phyloP scores from a whole-genome alignment of 2,888 invertebrate genomes.

The Monopis laevigella region DNA sequence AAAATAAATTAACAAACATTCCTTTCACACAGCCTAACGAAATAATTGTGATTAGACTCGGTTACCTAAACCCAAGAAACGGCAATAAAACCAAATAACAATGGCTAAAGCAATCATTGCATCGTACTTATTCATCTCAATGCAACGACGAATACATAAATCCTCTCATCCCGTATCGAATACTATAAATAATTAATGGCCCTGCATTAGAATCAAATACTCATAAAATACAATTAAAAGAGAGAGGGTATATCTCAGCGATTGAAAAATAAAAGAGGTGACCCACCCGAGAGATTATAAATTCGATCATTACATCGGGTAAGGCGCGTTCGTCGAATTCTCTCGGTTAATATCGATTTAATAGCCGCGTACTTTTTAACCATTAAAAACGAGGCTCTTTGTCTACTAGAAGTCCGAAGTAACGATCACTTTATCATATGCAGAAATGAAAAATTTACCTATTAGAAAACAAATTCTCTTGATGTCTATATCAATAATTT shows the following conservation, averaged over 20 bases:
- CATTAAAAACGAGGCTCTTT: slow-evolving; percentile 38
- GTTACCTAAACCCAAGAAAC: slow-evolving; percentile 1
- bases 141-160: slow-evolving; percentile 49
- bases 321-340: slow-evolving; percentile 51
- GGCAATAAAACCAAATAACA: slow-evolving; percentile 6
- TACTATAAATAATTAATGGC: slow-evolving; percentile 66
- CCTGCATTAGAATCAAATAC: slow-evolving; percentile 66
- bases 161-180: slow-evolving; percentile 58
- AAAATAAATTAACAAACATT: neutral
- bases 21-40: neutral
- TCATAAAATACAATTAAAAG: slow-evolving; percentile 68
- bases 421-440: no score
- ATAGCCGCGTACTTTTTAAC: slow-evolving; percentile 46
- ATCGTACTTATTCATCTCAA: slow-evolving; percentile 38
- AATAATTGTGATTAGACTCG: slow-evolving; percentile 1
- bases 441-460: no score
- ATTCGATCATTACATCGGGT: slow-evolving; percentile 62
- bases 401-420: no score
- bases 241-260: slow-evolving; percentile 52
- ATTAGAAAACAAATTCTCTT: no score
- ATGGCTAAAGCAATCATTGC: slow-evolving; percentile 17
- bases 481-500: no score
- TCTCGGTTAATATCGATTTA: slow-evolving; percentile 55
- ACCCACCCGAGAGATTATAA: slow-evolving; percentile 63
- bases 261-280: slow-evolving; percentile 55